Base-by-base conservation (phyloP, 2,888 invertebrate species). In the Nymphalis c-album region DNA sequence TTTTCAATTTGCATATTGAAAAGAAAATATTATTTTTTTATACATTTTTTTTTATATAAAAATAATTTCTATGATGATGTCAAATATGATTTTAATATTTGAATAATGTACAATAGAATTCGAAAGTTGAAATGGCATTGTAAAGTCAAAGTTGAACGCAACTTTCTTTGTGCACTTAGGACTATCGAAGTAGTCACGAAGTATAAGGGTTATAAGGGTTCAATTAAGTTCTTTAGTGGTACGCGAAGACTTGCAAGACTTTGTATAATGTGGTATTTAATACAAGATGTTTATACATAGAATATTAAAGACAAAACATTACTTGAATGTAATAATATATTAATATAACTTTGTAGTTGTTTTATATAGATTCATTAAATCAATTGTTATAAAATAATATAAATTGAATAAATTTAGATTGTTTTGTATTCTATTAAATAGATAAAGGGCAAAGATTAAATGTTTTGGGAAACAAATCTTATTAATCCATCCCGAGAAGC, bases 201-300 rank as follows among this genome's bases (percentile, higher is more conserved):
- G n/a, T n/a, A 50, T 20, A 50, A 50, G 50, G 50, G 55, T 60
- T 45, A 45, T 48, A 63, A 57, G 60, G 57, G 63, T 31, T 66
- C 63, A 66, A 69, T 66, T 66, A 47, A 66, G 66, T 69, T 60
- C 65, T 68, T 65, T 66, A 50, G 60, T 63, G 63, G 58, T 51
- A 63, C 57, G 62, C 22, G 46, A 68, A 65, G 26, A 53, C 60
- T 63, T 63, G 60, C 57, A 63, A 50, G 63, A 53, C 40, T 40
- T 48, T 61, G 46, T 59, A 40, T 63, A 51, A 26, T 40, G 55
- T 48, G 46, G 57, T 40, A 62, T 67, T 57, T 20, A 18, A 50
- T 18, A 20, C 10, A 18, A 50, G 1, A 50, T n/a, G n/a, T n/a
- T n/a, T n/a, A n/a, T n/a, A n/a, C n/a, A n/a, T n/a, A n/a, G n/a